Percentiles rank a stretch among this genome's conserved stretches.
These are phyloP conservation scores for Agrotis ipsilon DNA, from an alignment of 2,888 invertebrate species.

Conservation along the genomic window DNA sequence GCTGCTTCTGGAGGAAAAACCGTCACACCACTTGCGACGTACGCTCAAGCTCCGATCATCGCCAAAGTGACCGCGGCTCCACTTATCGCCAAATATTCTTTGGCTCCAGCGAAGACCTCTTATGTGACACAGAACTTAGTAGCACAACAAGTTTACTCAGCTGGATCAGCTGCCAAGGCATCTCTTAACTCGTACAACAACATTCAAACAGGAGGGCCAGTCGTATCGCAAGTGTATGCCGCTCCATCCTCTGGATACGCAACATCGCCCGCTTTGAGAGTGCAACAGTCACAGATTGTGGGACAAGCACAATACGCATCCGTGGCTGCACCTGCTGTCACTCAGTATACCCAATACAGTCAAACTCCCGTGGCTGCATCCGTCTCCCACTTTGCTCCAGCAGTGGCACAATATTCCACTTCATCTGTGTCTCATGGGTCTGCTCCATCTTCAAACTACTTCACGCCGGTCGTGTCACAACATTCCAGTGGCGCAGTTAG, in stretches of 20 bases:
- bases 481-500: constrained; percentile 55
- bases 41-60: constrained; percentile 89
- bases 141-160: constrained; percentile 76
- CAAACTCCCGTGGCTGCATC: constrained; percentile 66
- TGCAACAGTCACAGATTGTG: constrained; percentile 72
- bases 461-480: constrained; percentile 63
- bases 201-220: constrained; percentile 82
- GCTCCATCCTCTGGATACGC: constrained; percentile 83
- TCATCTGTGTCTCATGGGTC: constrained; percentile 63
- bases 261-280: constrained; percentile 79
- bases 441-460: constrained; percentile 70
- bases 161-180: constrained; percentile 84
- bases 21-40: constrained; percentile 84
- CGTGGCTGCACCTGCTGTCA: constrained; percentile 65
- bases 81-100: constrained; percentile 81
- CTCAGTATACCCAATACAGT: constrained; percentile 70
- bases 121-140: constrained; percentile 81
- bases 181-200: constrained; percentile 82
- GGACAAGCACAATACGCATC: constrained; percentile 62
- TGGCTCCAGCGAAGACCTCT: constrained; percentile 79
- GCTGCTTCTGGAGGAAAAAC: constrained; percentile 77
- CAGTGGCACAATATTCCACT: constrained; percentile 65
- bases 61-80: constrained; percentile 88
- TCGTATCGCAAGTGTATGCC: constrained; percentile 86
- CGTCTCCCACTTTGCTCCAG: constrained; percentile 59